Evolutionary conservation across 2,888 invertebrate species (phyloP).

Genomic region (Agriopis marginaria): DNA sequence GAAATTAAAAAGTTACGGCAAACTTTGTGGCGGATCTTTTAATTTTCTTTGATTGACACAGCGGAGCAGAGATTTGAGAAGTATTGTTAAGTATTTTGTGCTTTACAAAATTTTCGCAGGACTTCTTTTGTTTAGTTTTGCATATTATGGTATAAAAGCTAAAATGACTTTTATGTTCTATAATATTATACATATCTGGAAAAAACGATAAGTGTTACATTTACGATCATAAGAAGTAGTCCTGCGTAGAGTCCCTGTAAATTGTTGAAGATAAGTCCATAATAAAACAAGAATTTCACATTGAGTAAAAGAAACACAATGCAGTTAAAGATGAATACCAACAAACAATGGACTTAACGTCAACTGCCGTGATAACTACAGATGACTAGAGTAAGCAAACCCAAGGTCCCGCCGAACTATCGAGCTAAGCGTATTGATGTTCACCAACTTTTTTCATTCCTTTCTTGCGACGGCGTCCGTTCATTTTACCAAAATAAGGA

Average conservation of each 20-base stretch:
- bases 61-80: not conserved
- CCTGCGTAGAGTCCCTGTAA: conserved; percentile 2
- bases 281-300: not conserved
- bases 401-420: conserved; percentile 25
- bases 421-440: conserved; percentile 61
- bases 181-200: too few species aligned
- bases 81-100: not conserved
- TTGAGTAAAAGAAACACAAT: not conserved
- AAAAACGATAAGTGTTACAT: not conserved
- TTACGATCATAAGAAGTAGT: conserved; percentile 3
- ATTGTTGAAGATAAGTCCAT: conserved; percentile 9
- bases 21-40: conserved; percentile 17
- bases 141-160: not conserved
- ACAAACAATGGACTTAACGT: conserved; percentile 1
- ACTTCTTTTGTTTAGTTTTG: not conserved
- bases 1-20: conserved; percentile 25
- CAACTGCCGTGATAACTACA: not conserved
- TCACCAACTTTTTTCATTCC: conserved; percentile 81
- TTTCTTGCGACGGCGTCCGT: conserved; percentile 86
- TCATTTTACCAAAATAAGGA: conserved; percentile 92
- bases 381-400: conserved; percentile 6
- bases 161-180: too few species aligned
- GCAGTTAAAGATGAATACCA: not conserved
- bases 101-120: conserved; percentile 1
- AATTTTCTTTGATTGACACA: conserved; percentile 22